Evolutionary conservation across 2,113 vertebrate genomes (phyloP), one percentile per base, ranked within the genome.

Genomic region (Lates calcarifer): DNA sequence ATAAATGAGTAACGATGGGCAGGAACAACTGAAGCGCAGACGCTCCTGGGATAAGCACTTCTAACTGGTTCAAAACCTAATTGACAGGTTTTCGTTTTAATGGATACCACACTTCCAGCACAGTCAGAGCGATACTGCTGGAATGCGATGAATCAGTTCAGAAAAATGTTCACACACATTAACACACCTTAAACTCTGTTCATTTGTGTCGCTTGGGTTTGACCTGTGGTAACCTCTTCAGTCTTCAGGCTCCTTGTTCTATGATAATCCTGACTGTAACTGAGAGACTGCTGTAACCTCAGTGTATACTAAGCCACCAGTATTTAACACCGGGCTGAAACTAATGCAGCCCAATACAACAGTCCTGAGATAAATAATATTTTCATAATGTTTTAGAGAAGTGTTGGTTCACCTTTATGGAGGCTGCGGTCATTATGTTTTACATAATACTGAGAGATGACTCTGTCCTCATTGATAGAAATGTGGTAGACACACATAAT

Each of bases 61-160:
- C 39, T 22, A 15, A 74, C 69, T 73, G 29, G 7, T 63, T 83
- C 11, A 29, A 29, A 79, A 43, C 6, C 37, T 61, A 62, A 72
- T 58, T 41, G 18, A 6, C 57, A 76, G 39, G 26, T 58, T 82
- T n/a, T 37, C 2, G 18, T 72, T 68, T 70, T 26, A 63, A 18
- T 53, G 2, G 0, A 39, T 56, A 12, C 31, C 33, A 4, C 1
- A 31, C 5, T 43, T 18, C 8, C 17, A 43, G 45, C 1, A 28
- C 4, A 65, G 3, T 28, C 15, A 33, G 17, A 22, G 28, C 12
- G 29, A 49, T 28, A 2, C 33, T 1, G 22, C 39, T 72, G 77
- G 90, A 89, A 89, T 86, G 87, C 43, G 37, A 74, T 20, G 8
- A 61, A 79, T 69, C 85, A 49, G 56, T 83, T 88, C 7, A 57